phyloP scores from a whole-genome alignment of 2,797 vertebrate species.

The Tapera naevia region DNA sequence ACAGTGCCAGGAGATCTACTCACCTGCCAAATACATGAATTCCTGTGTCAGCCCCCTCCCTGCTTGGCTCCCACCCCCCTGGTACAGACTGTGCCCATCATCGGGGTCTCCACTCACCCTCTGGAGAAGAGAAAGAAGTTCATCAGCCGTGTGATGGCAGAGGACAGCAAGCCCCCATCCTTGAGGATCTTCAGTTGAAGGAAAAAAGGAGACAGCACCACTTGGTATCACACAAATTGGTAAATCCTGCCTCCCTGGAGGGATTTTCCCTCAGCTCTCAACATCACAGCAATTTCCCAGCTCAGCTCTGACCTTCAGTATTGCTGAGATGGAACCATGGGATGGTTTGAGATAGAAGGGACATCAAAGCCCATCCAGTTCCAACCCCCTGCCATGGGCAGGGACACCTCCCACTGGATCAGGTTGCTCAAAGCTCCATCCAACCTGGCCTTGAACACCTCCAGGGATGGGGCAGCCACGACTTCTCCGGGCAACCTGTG shows the following conservation, averaged over 20 bases:
- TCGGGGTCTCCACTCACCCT: slow-evolving; percentile 73
- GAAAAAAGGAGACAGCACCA: background rate
- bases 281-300: background rate
- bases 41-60: background rate
- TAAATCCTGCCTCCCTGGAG: background rate
- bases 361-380: too few species aligned
- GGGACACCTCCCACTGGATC: too few species aligned
- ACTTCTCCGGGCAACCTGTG: too few species aligned
- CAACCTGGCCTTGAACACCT: too few species aligned
- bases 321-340: too few species aligned
- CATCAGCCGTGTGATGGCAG: slow-evolving; percentile 83
- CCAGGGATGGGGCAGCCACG: too few species aligned
- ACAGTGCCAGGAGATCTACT: background rate
- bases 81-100: rapidly evolving
- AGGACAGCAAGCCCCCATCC: slow-evolving; percentile 85
- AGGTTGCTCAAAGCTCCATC: too few species aligned
- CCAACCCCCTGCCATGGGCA: too few species aligned
- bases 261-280: background rate
- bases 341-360: too few species aligned
- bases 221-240: rapidly evolving
- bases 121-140: slow-evolving; percentile 90
- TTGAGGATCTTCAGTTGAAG: slow-evolving; percentile 85
- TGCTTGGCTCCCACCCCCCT: rapidly evolving
- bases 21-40: background rate
- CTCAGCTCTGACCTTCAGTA: background rate